Evolutionary conservation across 37 sponge, comb jelly and placozoan genomes (phyloP), one percentile per base, ranked within the genome.

Genomic region (Aplysina aerophoba): DNA sequence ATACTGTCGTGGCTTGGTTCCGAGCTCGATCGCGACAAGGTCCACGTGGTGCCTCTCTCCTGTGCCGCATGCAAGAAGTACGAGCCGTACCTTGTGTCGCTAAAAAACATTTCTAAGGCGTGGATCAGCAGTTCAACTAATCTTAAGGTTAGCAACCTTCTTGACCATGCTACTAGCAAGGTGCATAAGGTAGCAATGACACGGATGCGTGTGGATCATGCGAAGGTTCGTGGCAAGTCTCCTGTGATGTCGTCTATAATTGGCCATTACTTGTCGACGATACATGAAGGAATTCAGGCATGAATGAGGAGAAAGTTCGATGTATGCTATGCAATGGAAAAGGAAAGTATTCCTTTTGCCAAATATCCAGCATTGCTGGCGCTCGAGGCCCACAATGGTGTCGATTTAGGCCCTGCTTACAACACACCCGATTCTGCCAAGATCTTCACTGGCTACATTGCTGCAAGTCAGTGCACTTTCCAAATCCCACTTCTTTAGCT

Each of bases 121-220:
- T 84, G 84, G 84, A 84, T 84, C 55, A 53, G 5, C 19, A 72
- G 84, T 55, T 84, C 72, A 31, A 81, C 75, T 12, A 92, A 92
- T 68, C 93, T 85, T 0, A 86, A 71, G 36, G 31, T 33, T 34
- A 71, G 73, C 33, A 67, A 66, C 69, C 33, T 83, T 57, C 6
- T 66, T 50, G 69, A 64, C 37, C 83, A 83, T 66, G 83, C 69
- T 16, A 66, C 67, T 64, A 83, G 54, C 39, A 55, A 83, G 34
- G 69, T 66, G 30, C 84, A 84, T 58, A 84, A 68, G 38, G 84
- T 55, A 27, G 71, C 84, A 14, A 84, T 84, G 73, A 33, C 33
- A 5, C 12, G 44, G 35, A 58, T 53, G 83, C 40, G 53, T 31
- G 44, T 30, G 25, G 73, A 68, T 22, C 84, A 50, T 27, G 61